These are phyloP conservation scores for Apamea crenata DNA, from an alignment of 2,888 invertebrate genomes.

Conservation along the genomic window DNA sequence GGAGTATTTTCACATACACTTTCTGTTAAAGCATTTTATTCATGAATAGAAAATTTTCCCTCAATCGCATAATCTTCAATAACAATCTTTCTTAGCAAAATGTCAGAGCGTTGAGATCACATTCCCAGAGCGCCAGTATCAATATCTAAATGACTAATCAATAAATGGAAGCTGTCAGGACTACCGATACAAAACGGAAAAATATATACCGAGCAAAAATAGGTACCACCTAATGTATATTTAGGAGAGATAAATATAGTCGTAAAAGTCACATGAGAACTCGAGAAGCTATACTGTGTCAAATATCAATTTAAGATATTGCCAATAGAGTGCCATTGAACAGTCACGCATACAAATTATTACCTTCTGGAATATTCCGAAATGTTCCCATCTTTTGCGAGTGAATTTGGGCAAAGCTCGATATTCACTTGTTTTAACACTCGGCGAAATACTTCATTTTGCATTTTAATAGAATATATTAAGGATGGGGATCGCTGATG, in stretches of 20 bases:
- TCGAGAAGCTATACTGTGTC: slow-evolving; percentile 75
- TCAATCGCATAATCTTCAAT: slow-evolving; percentile 45
- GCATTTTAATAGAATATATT: slow-evolving; percentile 68
- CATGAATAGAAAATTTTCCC: slow-evolving; percentile 1
- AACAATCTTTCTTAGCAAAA: slow-evolving; percentile 58
- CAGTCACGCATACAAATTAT: slow-evolving; percentile 68
- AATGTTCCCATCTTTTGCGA: slow-evolving; percentile 57
- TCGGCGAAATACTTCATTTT: slow-evolving; percentile 63
- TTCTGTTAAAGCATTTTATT: slow-evolving; percentile 11
- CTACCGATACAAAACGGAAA: slow-evolving; percentile 61
- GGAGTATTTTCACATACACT: slow-evolving; percentile 2
- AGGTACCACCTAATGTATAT: slow-evolving; percentile 72
- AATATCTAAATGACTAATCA: slow-evolving; percentile 77
- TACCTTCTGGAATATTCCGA: slow-evolving; percentile 53
- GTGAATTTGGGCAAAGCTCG: slow-evolving; percentile 53
- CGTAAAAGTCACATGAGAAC: slow-evolving; percentile 79
- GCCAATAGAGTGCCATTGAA: slow-evolving; percentile 67
- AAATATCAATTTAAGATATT: slow-evolving; percentile 85
- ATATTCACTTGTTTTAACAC: slow-evolving; percentile 65
- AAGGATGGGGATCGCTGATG: slow-evolving; percentile 37
- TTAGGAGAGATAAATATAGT: slow-evolving; percentile 74
- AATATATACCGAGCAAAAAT: slow-evolving; percentile 64
- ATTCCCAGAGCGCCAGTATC: slow-evolving; percentile 67
- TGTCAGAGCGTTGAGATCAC: slow-evolving; percentile 54
- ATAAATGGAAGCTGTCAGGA: slow-evolving; percentile 68